Percentiles rank a stretch among this genome's conserved stretches.
These are phyloP conservation scores for Cosmia trapezina DNA, from an alignment of 2,888 invertebrate species.

Conservation along the genomic window DNA sequence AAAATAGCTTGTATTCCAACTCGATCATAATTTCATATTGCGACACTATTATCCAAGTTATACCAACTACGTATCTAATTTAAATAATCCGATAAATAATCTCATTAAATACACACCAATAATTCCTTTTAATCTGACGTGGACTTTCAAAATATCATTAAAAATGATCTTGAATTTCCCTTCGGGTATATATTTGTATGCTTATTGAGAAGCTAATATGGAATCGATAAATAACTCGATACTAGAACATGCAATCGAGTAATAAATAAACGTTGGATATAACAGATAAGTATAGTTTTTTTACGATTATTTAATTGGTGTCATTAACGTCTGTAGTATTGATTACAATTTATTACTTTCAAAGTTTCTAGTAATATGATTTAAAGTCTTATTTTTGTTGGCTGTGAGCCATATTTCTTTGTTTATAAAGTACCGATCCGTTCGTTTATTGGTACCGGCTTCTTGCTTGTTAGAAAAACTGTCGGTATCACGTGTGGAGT, in stretches of 20 bases:
- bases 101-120: slow-evolving; percentile 67
- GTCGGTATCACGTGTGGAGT: slow-evolving; percentile 8
- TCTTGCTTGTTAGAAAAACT: slow-evolving; percentile 19
- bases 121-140: slow-evolving; percentile 74
- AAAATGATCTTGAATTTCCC: slow-evolving; percentile 68
- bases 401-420: slow-evolving; percentile 34
- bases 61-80: slow-evolving; percentile 51
- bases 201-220: slow-evolving; percentile 72
- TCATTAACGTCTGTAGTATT: slow-evolving; percentile 80
- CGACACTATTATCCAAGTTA: slow-evolving; percentile 53
- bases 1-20: slow-evolving; percentile 37
- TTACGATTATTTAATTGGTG: slow-evolving; percentile 84
- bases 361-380: slow-evolving; percentile 63
- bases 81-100: slow-evolving; percentile 68
- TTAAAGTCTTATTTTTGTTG: slow-evolving; percentile 54
- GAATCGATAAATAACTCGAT: slow-evolving; percentile 69
- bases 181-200: slow-evolving; percentile 65
- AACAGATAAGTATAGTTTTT: slow-evolving; percentile 74
- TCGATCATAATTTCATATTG: slow-evolving; percentile 62
- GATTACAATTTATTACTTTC: slow-evolving; percentile 82
- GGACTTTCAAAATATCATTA: slow-evolving; percentile 76
- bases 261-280: slow-evolving; percentile 76
- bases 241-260: slow-evolving; percentile 73
- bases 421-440: slow-evolving; percentile 13
- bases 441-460: slow-evolving; percentile 17